Evolutionary conservation across 2,113 vertebrate species (phyloP).

Genomic region (Neoarius graeffei): DNA sequence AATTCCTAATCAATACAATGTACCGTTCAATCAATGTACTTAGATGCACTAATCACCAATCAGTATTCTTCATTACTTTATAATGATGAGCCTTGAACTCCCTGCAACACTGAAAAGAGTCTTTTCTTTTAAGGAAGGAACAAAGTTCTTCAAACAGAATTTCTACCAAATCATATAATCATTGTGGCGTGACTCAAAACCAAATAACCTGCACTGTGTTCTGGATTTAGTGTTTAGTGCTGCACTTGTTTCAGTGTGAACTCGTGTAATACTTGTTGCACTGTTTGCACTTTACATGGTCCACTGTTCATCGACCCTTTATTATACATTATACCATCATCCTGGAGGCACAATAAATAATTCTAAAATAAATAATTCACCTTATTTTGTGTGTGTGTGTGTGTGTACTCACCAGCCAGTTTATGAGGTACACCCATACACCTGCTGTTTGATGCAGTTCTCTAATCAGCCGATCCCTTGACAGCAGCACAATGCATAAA

Average conservation of each 20-base stretch:
- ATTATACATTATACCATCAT: neutral
- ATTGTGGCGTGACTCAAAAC: conserved; percentile 1
- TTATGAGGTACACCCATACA: too few relatives aligned
- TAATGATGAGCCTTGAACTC: neutral
- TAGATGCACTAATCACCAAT: neutral
- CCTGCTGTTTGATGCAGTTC: too few relatives aligned
- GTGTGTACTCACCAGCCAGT: neutral
- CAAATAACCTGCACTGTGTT: neutral
- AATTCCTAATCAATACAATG: neutral
- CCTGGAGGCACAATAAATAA: neutral
- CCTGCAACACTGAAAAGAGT: neutral
- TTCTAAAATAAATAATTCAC: too few relatives aligned
- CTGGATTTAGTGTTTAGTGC: neutral
- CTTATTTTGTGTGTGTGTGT: neutral
- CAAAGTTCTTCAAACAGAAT: neutral
- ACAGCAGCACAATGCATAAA: too few relatives aligned
- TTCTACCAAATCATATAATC: neutral
- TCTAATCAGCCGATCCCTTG: too few relatives aligned
- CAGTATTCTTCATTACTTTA: neutral
- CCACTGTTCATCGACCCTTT: neutral
- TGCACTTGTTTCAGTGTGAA: neutral
- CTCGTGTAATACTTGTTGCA: neutral
- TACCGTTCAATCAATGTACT: too few relatives aligned
- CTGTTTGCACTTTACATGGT: neutral
- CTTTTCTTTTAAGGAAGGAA: neutral